These are phyloP conservation scores for Melanotaenia boesemani DNA, from an alignment of 2,797 vertebrate genomes.

Conservation along the genomic window DNA sequence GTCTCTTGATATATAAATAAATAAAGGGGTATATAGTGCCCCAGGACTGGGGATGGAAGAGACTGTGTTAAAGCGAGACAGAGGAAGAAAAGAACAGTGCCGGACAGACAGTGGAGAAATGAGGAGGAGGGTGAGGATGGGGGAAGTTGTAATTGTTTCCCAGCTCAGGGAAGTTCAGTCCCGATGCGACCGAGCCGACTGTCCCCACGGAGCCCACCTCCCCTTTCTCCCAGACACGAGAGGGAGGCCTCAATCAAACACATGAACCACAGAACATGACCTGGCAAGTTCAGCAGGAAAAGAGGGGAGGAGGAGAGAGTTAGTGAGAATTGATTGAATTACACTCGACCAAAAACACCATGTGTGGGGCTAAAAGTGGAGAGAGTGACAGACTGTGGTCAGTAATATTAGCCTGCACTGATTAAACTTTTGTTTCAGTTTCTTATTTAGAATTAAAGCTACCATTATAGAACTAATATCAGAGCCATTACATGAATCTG, in stretches of 20 bases:
- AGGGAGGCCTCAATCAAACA: conserved; percentile 77
- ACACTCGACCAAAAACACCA: conserved; percentile 64
- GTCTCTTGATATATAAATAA: conserved; percentile 83
- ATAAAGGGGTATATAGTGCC: conserved; percentile 77
- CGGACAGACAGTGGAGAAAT: conserved; percentile 50
- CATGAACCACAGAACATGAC: conserved; percentile 72
- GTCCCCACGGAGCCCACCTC: conserved; percentile 61
- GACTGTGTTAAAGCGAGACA: conserved; percentile 53
- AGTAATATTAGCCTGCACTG: conserved; percentile 22
- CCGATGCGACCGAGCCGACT: conserved; percentile 46
- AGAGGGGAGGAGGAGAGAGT: conserved; percentile 61
- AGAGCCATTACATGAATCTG: conserved; percentile 11
- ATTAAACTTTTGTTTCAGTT: conserved; percentile 17
- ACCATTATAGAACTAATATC: background rate
- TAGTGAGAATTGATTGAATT: conserved; percentile 81
- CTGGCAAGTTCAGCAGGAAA: conserved; percentile 75
- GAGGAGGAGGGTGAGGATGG: conserved; percentile 21
- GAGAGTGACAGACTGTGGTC: conserved; percentile 53
- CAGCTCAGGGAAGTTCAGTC: conserved; percentile 68
- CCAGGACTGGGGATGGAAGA: conserved; percentile 69
- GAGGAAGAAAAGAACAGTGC: conserved; percentile 57
- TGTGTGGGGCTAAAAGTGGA: conserved; percentile 59
- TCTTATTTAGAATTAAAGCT: conserved; percentile 21
- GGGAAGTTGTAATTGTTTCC: conserved; percentile 76
- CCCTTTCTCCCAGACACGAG: conserved; percentile 64